Conservation (phyloP, 2,888 invertebrate genomes). For the Melanophora roralis region DNA sequence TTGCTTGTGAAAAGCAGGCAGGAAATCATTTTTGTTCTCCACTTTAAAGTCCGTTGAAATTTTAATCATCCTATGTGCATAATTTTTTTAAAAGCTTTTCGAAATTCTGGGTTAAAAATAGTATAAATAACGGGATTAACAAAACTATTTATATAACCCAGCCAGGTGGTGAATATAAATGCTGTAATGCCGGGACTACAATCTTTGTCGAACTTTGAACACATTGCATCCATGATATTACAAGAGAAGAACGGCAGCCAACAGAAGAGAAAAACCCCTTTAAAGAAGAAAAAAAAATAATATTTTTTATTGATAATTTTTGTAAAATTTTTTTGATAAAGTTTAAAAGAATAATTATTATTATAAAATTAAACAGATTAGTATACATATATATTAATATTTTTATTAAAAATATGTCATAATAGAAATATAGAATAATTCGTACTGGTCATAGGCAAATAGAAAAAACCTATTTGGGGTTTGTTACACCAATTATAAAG, state of each 20-base stretch:
- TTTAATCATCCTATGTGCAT: conserved; percentile 82
- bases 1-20: too few species aligned
- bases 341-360: too few species aligned
- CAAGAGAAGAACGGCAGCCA: conserved; percentile 99
- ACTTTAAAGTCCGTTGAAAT: conserved; percentile 44
- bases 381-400: too few species aligned
- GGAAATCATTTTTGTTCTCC: not conserved
- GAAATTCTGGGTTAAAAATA: conserved; percentile 97
- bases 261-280: conserved; percentile 98
- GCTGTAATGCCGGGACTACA: conserved; percentile 91
- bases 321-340: too few species aligned
- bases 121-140: conserved; percentile 96
- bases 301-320: not conserved
- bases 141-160: conserved; percentile 98
- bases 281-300: not conserved
- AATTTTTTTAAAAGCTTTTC: conserved; percentile 97
- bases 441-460: too few species aligned
- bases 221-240: conserved; percentile 97
- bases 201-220: conserved; percentile 87
- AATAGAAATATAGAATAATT: too few species aligned
- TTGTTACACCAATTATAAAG: too few species aligned
- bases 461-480: too few species aligned
- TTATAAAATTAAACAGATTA: too few species aligned
- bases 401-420: too few species aligned
- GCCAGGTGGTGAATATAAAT: conserved; percentile 97